Percentiles rank a stretch among this genome's conserved stretches.
These are phyloP conservation scores for Gnathonemus echidnorhynchus DNA, from an alignment of 2,113 vertebrate genomes.

Conservation along the genomic window DNA sequence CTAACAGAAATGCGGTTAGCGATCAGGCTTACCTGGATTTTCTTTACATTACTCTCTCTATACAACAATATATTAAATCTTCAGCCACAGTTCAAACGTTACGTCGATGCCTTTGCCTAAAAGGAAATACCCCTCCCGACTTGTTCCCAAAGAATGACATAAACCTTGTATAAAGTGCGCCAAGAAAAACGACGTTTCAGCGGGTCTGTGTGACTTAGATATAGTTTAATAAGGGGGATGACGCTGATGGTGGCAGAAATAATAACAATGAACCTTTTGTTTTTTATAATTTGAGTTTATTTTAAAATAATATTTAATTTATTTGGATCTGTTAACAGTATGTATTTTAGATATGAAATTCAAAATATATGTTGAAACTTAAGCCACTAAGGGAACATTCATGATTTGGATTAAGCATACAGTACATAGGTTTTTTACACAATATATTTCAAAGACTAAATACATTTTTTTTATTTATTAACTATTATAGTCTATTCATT, in stretches of 20 bases:
- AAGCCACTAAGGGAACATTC: not conserved
- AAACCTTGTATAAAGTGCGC: constrained; percentile 5
- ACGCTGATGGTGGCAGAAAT: not conserved
- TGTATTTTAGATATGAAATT: not conserved
- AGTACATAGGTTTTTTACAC: not conserved
- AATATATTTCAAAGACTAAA: not conserved
- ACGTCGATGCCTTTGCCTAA: not conserved
- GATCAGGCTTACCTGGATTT: not conserved
- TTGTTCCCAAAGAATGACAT: constrained; percentile 13
- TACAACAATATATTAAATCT: not conserved
- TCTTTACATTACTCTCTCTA: not conserved
- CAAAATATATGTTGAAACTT: not conserved
- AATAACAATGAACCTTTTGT: not conserved
- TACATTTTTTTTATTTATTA: not conserved
- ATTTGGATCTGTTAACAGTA: not conserved
- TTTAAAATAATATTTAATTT: not conserved
- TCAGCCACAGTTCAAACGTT: not conserved
- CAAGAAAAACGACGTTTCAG: not conserved
- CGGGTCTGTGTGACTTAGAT: not conserved
- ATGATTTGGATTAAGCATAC: not conserved
- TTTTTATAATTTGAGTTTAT: not conserved
- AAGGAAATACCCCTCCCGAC: not conserved
- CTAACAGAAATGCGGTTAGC: not conserved
- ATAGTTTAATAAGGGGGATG: not conserved
- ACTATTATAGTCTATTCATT: not conserved